Evolutionary conservation across 1,140 invertebrate species (phyloP).

Genomic region (Hormaphis cornu): DNA sequence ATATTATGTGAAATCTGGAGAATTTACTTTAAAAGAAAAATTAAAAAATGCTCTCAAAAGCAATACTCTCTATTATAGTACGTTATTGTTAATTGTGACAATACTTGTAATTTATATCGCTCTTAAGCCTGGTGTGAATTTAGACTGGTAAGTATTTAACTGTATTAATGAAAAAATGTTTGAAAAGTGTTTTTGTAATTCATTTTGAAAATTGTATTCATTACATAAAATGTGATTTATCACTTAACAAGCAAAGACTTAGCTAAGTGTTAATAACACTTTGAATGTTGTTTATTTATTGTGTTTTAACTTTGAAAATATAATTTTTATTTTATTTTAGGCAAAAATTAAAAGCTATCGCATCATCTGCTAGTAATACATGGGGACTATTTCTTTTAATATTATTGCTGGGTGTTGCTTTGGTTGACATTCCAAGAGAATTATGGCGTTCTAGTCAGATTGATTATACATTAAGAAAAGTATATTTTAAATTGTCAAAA

Average conservation of each 20-base stretch:
- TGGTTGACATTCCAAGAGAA: constrained; percentile 88
- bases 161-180: neutral
- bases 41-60: constrained; percentile 89
- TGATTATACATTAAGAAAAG: constrained; percentile 71
- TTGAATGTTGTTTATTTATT: too few relatives aligned
- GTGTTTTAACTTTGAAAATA: too few relatives aligned
- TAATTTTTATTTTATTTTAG: constrained; percentile 46
- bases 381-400: constrained; percentile 97
- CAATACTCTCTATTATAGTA: constrained; percentile 97
- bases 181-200: neutral
- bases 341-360: constrained; percentile 88
- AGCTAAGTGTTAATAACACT: too few relatives aligned
- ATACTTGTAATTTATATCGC: constrained; percentile 92
- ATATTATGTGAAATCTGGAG: constrained; percentile 95
- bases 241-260: too few relatives aligned
- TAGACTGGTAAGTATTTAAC: constrained; percentile 62
- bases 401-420: constrained; percentile 86
- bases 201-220: too few relatives aligned
- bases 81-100: constrained; percentile 90
- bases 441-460: constrained; percentile 77
- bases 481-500: constrained; percentile 96
- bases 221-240: too few relatives aligned
- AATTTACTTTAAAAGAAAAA: constrained; percentile 91
- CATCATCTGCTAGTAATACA: constrained; percentile 97
- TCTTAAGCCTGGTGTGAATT: constrained; percentile 71